Evolutionary conservation across 1,140 invertebrate genomes (phyloP), one percentile per base, ranked within the genome.

Genomic region (Caenorhabditis inopinata): DNA sequence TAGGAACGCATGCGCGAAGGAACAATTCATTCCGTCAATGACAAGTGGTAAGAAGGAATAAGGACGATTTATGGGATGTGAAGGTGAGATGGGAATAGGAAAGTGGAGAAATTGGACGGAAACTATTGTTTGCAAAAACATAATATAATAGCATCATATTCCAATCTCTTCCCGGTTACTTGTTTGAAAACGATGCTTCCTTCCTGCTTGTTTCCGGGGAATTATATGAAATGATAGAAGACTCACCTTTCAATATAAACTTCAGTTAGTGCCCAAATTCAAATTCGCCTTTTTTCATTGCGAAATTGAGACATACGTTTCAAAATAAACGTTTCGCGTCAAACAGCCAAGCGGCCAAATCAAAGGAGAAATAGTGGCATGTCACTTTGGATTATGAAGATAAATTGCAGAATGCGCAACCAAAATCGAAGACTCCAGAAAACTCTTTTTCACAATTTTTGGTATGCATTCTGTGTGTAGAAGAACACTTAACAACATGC

Each of bases 1-100:
- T 5, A 68, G 32, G 58, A 68, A 68, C 58, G 58, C 58, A 68
- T 68, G 58, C 58, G 58, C 58, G 32, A 68, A 68, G 58, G 32
- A 68, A 68, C 58, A 68, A 68, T 68, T 68, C 58, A 68, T 68
- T 68, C 58, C 58, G 29, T 68, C 58, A 68, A 68, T 68, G 58
- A 68, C 58, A 68, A 68, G 58, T 68, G 58, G 58, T 58, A 58
- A 58, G 58, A 38, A 68, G 23, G 58, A 68, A 68, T 29, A 29
- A 68, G 27, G 32, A 68, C 32, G 58, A 68, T 38, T 68, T 68
- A 68, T 68, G 29, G 11, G 32, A 68, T 68, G 53, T 29, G 58
- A 42, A 38, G 58, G 32, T 14, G 7, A n/a, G 23, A 62, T 16
- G 18, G 58, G 32, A 68, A 68, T 68, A 38, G 58, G 32, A 68